These are phyloP conservation scores for Zaprionus lineosus DNA, from an alignment of 2,888 invertebrate genomes.

Conservation along the genomic window DNA sequence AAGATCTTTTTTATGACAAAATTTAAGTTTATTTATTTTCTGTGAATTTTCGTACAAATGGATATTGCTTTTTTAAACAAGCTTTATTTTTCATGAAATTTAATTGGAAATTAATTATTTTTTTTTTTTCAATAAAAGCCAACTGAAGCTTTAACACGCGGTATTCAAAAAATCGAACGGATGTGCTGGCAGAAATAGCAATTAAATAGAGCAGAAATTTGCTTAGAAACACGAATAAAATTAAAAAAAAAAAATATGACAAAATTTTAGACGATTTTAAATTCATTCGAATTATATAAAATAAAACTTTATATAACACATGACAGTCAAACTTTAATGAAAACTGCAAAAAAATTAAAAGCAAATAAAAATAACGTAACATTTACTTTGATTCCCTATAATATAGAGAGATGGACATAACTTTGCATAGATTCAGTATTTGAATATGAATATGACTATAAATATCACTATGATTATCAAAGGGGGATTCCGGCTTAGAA, in stretches of 20 bases:
- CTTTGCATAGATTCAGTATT: too few species aligned
- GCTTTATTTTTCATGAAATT: conserved; percentile 6
- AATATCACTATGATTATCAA: not conserved
- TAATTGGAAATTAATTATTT: not conserved
- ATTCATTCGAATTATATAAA: conserved; percentile 15
- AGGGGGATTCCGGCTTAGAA: too few species aligned
- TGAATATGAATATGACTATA: too few species aligned
- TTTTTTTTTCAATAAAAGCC: not conserved
- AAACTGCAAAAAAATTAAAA: too few species aligned
- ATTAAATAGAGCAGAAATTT: conserved; percentile 48
- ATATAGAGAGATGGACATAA: too few species aligned
- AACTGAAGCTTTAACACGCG: conserved; percentile 11
- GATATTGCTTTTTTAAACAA: not conserved
- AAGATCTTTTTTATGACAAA: too few species aligned
- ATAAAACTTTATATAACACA: too few species aligned
- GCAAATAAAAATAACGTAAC: not conserved
- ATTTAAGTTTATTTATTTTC: too few species aligned
- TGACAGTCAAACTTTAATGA: too few species aligned
- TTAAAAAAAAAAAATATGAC: conserved; percentile 4
- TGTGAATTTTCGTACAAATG: not conserved
- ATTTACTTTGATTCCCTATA: too few species aligned
- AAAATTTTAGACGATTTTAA: conserved; percentile 32
- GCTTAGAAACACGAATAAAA: not conserved
- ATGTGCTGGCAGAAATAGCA: conserved; percentile 40
- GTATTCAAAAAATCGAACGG: conserved; percentile 5